Evolutionary conservation across 2,113 vertebrate genomes (phyloP).

Genomic region (Hippocampus mohnikei): DNA sequence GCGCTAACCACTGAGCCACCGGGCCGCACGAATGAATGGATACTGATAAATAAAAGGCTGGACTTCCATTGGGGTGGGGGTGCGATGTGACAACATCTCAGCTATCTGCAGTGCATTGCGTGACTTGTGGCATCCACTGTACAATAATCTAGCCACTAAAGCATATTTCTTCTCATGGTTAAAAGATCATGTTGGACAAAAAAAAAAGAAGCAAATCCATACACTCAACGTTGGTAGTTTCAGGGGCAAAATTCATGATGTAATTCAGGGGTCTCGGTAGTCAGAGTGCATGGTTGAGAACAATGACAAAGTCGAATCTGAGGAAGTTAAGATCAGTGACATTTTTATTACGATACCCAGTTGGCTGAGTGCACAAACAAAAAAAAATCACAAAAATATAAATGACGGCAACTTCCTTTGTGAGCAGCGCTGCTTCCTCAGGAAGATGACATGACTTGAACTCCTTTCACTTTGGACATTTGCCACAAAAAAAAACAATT

Average conservation of each 20-base stretch:
- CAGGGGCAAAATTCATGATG: not conserved
- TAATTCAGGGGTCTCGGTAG: not conserved
- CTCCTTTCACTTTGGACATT: conserved; percentile 11
- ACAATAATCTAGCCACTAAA: too few species aligned
- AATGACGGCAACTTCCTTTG: conserved; percentile 55
- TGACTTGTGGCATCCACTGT: too few species aligned
- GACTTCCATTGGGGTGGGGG: too few species aligned
- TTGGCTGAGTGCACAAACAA: not conserved
- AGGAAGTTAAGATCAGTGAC: not conserved
- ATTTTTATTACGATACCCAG: not conserved
- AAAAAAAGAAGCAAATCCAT: too few species aligned
- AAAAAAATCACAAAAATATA: conserved; percentile 8
- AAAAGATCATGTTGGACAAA: too few species aligned
- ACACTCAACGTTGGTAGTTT: too few species aligned
- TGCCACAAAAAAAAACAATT: conserved; percentile 3
- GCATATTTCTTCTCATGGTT: too few species aligned
- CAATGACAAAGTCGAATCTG: not conserved
- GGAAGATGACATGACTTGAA: conserved; percentile 47
- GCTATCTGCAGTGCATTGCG: too few species aligned
- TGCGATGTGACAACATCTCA: too few species aligned
- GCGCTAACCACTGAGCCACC: too few species aligned
- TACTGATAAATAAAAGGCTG: too few species aligned
- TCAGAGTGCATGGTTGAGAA: not conserved
- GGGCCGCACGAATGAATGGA: too few species aligned
- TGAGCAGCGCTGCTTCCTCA: conserved; percentile 60